Conservation (phyloP, 2,113 vertebrate genomes). For the Phalacrocorax pelagicus region DNA sequence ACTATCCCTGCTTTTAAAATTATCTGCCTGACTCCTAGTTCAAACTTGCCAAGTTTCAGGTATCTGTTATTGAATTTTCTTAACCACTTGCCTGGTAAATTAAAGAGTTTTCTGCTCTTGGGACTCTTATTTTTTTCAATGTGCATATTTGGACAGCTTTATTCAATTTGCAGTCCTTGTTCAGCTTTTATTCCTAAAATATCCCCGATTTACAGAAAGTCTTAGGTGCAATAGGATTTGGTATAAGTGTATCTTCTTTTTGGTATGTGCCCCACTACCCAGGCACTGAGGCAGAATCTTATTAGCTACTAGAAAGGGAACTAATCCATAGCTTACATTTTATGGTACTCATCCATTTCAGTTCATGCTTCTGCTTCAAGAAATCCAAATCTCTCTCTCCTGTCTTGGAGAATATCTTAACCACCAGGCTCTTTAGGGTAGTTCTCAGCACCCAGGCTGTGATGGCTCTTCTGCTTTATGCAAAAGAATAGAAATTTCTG, state of each 20-base stretch:
- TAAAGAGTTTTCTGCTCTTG: neutral
- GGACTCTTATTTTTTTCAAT: neutral
- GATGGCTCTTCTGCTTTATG: neutral
- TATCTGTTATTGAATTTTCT: neutral
- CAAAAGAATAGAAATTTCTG: neutral
- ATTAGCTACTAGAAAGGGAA: neutral
- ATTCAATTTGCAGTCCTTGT: neutral
- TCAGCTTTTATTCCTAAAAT: neutral
- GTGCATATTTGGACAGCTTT: neutral
- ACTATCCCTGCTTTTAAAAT: neutral
- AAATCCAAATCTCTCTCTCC: neutral
- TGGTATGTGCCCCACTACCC: neutral
- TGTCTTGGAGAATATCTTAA: neutral
- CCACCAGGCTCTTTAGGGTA: fast-evolving
- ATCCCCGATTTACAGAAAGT: neutral
- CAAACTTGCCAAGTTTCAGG: neutral
- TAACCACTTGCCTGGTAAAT: neutral
- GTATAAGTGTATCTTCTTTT: neutral
- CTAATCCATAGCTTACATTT: neutral
- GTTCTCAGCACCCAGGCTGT: neutral
- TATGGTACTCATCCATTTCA: neutral
- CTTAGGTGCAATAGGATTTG: neutral
- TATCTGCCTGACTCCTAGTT: neutral
- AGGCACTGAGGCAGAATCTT: neutral
- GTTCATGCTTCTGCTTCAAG: neutral